Base-by-base conservation (phyloP, 2,797 vertebrate species). In the Cirrhinus molitorella region DNA sequence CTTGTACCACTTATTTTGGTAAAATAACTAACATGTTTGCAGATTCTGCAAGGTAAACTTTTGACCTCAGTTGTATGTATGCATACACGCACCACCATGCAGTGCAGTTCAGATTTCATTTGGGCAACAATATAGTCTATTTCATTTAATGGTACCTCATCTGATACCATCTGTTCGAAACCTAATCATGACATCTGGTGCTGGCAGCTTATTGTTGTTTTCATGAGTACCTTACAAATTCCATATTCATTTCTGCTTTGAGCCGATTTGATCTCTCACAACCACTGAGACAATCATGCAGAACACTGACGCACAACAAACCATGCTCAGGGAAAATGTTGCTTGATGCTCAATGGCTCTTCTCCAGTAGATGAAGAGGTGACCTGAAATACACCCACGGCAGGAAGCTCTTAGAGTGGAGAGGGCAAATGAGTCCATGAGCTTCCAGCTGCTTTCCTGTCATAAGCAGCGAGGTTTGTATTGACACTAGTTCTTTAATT, bases 311-410 rank as follows among this genome's bases (percentile, higher is more conserved):
- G 63, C 75, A 49, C 6, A n/a, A 61, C 40, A 16, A 31, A 14
- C 28, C 16, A n/a, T 37, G 28, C 19, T 74, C 21, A 43, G 43
- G 17, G 11, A 65, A 53, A 81, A 51, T 63, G 55, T 51, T 28
- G 70, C 28, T 51, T 65, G 57, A 74, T 74, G 80, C 16, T 51
- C 25, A 51, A 65, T 74, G 28, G 70, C 70, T 74, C n/a, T 74
- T 37, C 59, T 81, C 31, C 43, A 53, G 70, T 51, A 14, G 57
- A 53, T 51, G 70, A 34, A 74, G 59, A 53, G 31, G 45, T 82
- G 71, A 66, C 71, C 80, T 66, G 59, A 82, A 82, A 82, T 63
- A 65, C 68, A 63, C n/a, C 5, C 21, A 49, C 1, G 5, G 21
- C 68, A 81, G n/a, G 17, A 57, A 45, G 17, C 79, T 57, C 17